phyloP scores from a whole-genome alignment of 2,888 invertebrate species.

The Acrobasis consociella region DNA sequence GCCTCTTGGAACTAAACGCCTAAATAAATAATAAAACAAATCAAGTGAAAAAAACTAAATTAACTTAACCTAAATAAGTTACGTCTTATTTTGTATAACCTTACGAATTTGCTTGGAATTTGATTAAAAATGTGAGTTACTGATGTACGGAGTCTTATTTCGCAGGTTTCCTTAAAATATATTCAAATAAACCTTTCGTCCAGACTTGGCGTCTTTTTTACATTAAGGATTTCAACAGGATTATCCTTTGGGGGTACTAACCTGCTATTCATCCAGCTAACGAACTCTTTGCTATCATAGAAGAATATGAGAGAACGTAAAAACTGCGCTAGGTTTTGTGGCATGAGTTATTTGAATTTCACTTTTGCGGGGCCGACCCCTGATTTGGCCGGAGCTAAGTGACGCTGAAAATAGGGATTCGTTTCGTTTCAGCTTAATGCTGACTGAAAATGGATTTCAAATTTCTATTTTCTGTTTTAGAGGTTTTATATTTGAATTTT shows the following conservation, averaged over 20 bases:
- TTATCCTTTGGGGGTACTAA: constrained; percentile 54
- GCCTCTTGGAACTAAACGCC: too few species aligned
- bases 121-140: too few species aligned
- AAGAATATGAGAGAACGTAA: constrained; percentile 34
- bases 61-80: too few species aligned
- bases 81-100: too few species aligned
- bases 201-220: constrained; percentile 2
- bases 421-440: constrained; percentile 11
- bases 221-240: constrained; percentile 29
- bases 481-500: too few species aligned
- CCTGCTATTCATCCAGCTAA: constrained; percentile 55
- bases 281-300: constrained; percentile 40
- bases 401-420: constrained; percentile 16
- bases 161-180: too few species aligned
- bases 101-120: too few species aligned
- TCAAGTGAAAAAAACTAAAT: too few species aligned
- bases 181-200: too few species aligned
- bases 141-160: too few species aligned
- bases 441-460: constrained; percentile 5
- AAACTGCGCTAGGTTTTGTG: constrained; percentile 5
- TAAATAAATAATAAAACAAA: too few species aligned
- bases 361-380: constrained; percentile 5
- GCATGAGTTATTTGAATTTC: constrained; percentile 9
- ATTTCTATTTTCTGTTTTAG: neutral
- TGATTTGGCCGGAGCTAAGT: constrained; percentile 16